Percentiles rank a stretch among this genome's conserved stretches.
Conservation (phyloP, 2,888 invertebrate species). For the Globia sparganii region DNA sequence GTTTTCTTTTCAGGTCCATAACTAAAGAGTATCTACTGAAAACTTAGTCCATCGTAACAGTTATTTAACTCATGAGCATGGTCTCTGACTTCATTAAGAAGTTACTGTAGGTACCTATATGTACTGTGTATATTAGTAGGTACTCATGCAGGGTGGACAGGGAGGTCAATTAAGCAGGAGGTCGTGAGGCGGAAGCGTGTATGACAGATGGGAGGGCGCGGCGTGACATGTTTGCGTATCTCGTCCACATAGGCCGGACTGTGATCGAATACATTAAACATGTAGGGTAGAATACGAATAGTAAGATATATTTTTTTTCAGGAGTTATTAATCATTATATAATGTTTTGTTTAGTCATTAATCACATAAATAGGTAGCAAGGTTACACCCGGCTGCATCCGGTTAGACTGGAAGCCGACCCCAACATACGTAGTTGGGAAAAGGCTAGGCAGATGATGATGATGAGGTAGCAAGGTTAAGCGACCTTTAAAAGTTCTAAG, state of each 20-base stretch:
- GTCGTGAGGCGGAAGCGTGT: constrained; percentile 76
- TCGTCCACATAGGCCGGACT: constrained; percentile 66
- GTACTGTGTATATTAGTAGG: constrained; percentile 13
- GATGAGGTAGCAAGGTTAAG: background rate
- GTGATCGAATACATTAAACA: constrained; percentile 66
- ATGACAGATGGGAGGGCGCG: constrained; percentile 81
- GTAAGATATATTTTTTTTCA: background rate
- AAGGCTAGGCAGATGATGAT: no score
- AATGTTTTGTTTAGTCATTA: background rate
- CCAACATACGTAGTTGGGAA: no score
- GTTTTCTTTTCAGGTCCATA: background rate
- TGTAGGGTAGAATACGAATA: constrained; percentile 1
- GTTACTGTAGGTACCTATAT: background rate
- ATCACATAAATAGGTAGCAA: background rate
- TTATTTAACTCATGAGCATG: background rate
- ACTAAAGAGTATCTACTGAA: background rate
- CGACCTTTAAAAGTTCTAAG: background rate
- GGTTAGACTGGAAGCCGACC: no score
- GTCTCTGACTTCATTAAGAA: background rate
- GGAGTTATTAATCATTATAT: background rate
- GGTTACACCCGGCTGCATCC: no score
- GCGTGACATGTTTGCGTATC: constrained; percentile 66
- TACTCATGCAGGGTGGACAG: constrained; percentile 63
- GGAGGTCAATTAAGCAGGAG: constrained; percentile 83
- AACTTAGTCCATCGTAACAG: background rate